Evolutionary conservation across 2,888 invertebrate species (phyloP), one percentile per base, ranked within the genome.

Genomic region (Hypsopygia costalis): DNA sequence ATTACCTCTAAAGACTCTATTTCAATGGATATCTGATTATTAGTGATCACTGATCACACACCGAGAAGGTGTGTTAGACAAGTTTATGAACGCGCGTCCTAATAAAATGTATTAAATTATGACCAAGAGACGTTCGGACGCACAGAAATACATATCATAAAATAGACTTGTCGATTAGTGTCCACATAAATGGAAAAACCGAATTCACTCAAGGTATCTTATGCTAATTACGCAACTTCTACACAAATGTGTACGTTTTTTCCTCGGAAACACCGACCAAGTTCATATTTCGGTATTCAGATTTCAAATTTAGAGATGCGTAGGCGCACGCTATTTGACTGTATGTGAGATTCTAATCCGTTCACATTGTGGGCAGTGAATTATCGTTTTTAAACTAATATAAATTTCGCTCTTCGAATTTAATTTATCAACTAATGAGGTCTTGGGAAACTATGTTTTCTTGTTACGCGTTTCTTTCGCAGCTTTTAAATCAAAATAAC

Each of bases 281-380:
- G 67, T 73, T 80, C 66, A 70, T 70, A 74, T 75, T 78, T 39
- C 33, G 39, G 28, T 34, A 32, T 69, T 67, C 67, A 72, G 69
- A 69, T 66, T 72, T 75, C 67, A 69, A 76, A 73, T 81, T 72
- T 76, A 71, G 65, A 75, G 58, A 52, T 52, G 80, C 77, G 87
- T 86, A 71, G 86, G 86, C 71, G 48, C 16, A 16, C 16, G 62
- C 57, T 79, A 82, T 80, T 78, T 80, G 73, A 70, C 60, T 72
- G 61, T 73, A 61, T 80, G 16, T 16, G 16, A 16, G 73, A 81
- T 81, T 80, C 74, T 76, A 81, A 81, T 81, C 81, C 66, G 70
- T 71, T 70, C 56, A 60, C 64, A 62, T 68, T 72, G 78, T 74
- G 80, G 87, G 86, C 52, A 70, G 76, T 79, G 77, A 88, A 69